Evolutionary conservation across 2,888 invertebrate species (phyloP), one percentile per base, ranked within the genome.

Genomic region (Lithophane ornitopus): DNA sequence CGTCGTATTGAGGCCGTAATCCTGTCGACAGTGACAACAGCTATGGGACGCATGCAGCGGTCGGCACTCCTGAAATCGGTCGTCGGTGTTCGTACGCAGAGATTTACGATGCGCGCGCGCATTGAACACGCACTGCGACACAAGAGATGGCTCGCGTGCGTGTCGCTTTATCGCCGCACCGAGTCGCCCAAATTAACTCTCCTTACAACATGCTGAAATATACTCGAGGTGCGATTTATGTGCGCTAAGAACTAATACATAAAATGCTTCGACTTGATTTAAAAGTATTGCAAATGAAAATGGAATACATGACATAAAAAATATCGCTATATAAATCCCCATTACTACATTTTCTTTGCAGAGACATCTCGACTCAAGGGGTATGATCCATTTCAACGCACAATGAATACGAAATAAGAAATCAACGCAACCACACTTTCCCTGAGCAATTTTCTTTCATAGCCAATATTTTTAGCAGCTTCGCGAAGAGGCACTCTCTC

Each of bases 391-490:
- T 94, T 93, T 91, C 93, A 91, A 94, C 93, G 94, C 94, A 94
- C 94, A 94, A 95, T 94, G 94, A 95, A 95, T 95, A 95, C 94
- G 90, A 93, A 96, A 95, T 95, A 94, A 94, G 94, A 95, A 95
- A 96, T 95, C 94, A 95, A 94, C 92, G 93, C 93, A 93, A 92
- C 94, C 94, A 91, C 94, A 94, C 94, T 93, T 94, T 93, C 90
- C 92, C 93, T 89, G 88, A 92, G 91, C 94, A 94, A 94, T 96
- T 95, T 95, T 92, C 94, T 93, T 94, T 94, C 93, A 93, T 94
- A 93, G 92, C 92, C 94, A 92, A 95, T 94, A 95, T 94, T 94
- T 82, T 94, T 89, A 91, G 91, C 88, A 88, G 90, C 89, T 89
- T 89, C 90, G 87, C 88, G 89, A 90, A 90, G 91, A 92, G 91